Conservation (phyloP, 2,797 vertebrate species). For the Scolopax rusticola region DNA sequence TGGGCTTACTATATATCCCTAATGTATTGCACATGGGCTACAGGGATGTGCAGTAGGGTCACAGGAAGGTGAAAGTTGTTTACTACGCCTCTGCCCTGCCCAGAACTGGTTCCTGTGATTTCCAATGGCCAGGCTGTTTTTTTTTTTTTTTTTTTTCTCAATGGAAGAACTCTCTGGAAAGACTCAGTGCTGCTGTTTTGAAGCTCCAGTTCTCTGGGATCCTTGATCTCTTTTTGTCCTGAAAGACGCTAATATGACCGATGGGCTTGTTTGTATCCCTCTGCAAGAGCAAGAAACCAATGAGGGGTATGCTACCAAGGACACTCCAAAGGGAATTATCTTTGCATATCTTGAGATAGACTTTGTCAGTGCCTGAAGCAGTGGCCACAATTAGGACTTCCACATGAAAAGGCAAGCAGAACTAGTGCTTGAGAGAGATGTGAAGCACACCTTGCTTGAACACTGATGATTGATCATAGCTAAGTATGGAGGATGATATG, state of each 20-base stretch:
- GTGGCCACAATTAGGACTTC: background rate
- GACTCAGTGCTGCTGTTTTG: background rate
- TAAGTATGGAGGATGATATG: background rate
- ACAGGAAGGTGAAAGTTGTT: conserved; percentile 50
- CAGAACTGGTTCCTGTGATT: conserved; percentile 29
- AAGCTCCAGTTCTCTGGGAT: background rate
- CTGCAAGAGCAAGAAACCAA: background rate
- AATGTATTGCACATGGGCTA: conserved; percentile 31
- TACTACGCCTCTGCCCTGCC: background rate
- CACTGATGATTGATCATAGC: background rate
- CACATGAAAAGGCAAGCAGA: background rate
- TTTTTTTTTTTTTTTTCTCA: background rate
- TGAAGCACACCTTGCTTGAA: background rate
- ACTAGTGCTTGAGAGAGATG: background rate
- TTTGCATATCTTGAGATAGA: background rate
- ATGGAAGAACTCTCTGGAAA: background rate
- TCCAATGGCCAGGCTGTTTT: background rate
- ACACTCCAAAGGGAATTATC: background rate
- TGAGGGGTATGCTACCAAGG: background rate
- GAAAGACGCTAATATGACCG: background rate
- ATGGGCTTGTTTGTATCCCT: background rate
- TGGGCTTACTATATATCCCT: background rate
- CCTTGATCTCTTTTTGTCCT: background rate
- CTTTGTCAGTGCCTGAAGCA: background rate
- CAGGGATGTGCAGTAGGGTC: conserved; percentile 9